A percentile compares a stretch with the other conserved stretches of the same genome.
These are phyloP conservation scores for Popillia japonica DNA, from an alignment of 1,140 invertebrate species.

Conservation along the genomic window DNA sequence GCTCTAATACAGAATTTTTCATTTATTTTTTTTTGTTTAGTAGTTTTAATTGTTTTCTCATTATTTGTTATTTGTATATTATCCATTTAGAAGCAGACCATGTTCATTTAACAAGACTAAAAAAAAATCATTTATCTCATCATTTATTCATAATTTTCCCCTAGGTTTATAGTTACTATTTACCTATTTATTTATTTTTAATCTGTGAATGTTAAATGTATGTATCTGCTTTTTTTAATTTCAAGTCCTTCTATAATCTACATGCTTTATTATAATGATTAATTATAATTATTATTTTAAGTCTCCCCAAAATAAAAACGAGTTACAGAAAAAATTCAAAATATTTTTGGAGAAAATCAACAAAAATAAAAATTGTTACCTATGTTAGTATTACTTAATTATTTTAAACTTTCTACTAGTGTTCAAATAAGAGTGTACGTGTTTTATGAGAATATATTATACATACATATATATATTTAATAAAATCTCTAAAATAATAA, in stretches of 20 bases:
- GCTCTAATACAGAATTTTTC: neutral
- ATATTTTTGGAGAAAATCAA: neutral
- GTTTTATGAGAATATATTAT: constrained; percentile 4
- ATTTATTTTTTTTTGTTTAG: neutral
- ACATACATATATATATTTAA: neutral
- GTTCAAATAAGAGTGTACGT: constrained; percentile 31
- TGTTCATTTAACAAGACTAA: constrained; percentile 34
- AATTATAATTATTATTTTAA: neutral
- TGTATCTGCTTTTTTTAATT: constrained; percentile 32
- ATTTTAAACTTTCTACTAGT: constrained; percentile 37
- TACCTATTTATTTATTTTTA: constrained; percentile 18
- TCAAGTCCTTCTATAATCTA: constrained; percentile 22
- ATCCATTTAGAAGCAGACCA: constrained; percentile 25
- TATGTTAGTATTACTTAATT: constrained; percentile 38
- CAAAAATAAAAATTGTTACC: constrained; percentile 26
- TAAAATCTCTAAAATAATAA: neutral
- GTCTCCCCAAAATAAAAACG: constrained; percentile 21
- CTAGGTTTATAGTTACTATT: neutral
- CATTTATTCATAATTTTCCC: constrained; percentile 7
- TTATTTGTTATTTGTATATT: constrained; percentile 1
- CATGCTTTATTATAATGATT: constrained; percentile 18
- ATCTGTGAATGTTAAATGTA: constrained; percentile 38
- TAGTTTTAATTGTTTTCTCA: neutral
- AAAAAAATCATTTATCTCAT: constrained; percentile 10
- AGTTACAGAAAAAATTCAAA: neutral